Evolutionary conservation across 2,797 vertebrate species (phyloP).

Genomic region (Cossypha polioptera): DNA sequence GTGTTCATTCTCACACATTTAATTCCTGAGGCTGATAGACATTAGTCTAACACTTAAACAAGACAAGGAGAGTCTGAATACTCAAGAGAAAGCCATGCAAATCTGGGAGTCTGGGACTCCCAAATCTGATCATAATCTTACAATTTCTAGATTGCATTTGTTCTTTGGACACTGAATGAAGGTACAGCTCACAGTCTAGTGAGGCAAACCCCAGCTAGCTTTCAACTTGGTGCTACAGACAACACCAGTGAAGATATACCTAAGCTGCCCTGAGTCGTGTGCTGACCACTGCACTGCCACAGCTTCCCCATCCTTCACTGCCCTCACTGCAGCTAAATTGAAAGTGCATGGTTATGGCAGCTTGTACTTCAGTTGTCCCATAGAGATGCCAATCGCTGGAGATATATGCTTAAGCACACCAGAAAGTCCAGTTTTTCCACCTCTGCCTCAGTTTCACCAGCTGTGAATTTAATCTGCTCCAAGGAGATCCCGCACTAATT

Average conservation of each 20-base stretch:
- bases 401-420: not conserved
- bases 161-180: not conserved
- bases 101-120: conserved; percentile 24
- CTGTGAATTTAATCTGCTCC: not conserved
- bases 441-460: conserved; percentile 4
- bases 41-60: conserved; percentile 64
- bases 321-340: not conserved
- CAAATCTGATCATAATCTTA: not conserved
- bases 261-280: not conserved
- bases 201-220: not conserved
- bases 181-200: not conserved
- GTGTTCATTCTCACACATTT: conserved; percentile 63
- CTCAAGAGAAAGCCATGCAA: conserved; percentile 39
- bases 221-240: not conserved
- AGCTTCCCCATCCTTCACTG: not conserved
- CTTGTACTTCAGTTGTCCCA: not conserved
- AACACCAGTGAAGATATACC: not conserved
- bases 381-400: not conserved
- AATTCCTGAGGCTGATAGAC: conserved; percentile 62
- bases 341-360: not conserved
- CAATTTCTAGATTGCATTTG: not conserved
- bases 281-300: not conserved
- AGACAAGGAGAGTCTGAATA: conserved; percentile 48
- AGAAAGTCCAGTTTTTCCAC: not conserved
- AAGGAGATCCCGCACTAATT: not conserved